Evolutionary conservation across 1,140 invertebrate genomes (phyloP).

Genomic region (Drosophila elegans): DNA sequence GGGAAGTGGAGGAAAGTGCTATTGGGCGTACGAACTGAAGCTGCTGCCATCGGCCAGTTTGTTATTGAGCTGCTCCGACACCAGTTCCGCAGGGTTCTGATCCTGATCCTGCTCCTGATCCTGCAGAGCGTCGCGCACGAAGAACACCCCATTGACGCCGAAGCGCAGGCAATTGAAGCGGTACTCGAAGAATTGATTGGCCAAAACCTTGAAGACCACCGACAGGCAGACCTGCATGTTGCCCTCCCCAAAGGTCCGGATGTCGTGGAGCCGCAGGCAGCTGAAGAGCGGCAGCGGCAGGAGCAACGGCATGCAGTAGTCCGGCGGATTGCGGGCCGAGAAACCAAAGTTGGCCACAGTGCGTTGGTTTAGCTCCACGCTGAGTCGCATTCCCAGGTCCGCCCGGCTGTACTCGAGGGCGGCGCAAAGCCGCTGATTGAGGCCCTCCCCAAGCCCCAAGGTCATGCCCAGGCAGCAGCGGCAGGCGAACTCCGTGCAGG

Average conservation of each 20-base stretch:
- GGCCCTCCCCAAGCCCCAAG: slow-evolving; percentile 18
- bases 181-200: slow-evolving; percentile 57
- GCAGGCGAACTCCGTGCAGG: slow-evolving; percentile 53
- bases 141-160: slow-evolving; percentile 37
- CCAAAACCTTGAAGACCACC: slow-evolving; percentile 57
- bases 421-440: slow-evolving; percentile 45
- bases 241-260: slow-evolving; percentile 32
- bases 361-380: slow-evolving; percentile 46
- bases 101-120: neutral
- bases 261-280: slow-evolving; percentile 58
- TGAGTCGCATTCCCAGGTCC: slow-evolving; percentile 40
- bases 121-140: slow-evolving; percentile 24
- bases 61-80: slow-evolving; percentile 15
- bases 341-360: slow-evolving; percentile 44
- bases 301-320: slow-evolving; percentile 58
- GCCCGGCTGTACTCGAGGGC: slow-evolving; percentile 27
- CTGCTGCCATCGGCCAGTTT: slow-evolving; percentile 19
- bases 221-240: slow-evolving; percentile 57
- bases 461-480: slow-evolving; percentile 62
- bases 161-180: slow-evolving; percentile 61
- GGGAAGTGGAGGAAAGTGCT: slow-evolving; percentile 7
- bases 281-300: slow-evolving; percentile 53
- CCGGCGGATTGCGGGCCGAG: slow-evolving; percentile 49
- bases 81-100: neutral
- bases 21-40: slow-evolving; percentile 10